These are phyloP conservation scores for Hormaphis cornu DNA, from an alignment of 1,140 invertebrate genomes.

Conservation along the genomic window DNA sequence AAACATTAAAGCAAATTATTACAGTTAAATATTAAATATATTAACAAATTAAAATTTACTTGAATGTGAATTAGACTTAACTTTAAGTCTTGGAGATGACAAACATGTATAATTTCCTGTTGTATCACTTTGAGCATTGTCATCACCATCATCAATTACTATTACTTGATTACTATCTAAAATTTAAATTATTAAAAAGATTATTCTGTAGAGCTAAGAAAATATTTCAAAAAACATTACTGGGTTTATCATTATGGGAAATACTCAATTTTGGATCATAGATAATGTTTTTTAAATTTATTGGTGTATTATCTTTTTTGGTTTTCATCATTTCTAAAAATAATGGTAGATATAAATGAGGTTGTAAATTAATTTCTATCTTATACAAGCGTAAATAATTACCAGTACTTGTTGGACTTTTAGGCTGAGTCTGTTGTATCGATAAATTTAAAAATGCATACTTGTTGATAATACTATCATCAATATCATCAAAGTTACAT, in stretches of 20 bases:
- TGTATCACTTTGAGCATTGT: conserved; percentile 37
- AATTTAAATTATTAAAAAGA: not conserved
- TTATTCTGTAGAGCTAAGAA: too few relatives aligned
- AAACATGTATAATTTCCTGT: not conserved
- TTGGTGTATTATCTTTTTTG: too few relatives aligned
- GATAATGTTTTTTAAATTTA: too few relatives aligned
- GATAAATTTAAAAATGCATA: not conserved
- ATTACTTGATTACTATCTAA: not conserved
- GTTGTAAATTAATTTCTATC: too few relatives aligned
- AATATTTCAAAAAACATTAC: too few relatives aligned
- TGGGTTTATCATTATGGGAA: too few relatives aligned
- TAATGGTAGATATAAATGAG: too few relatives aligned
- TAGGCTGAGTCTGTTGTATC: not conserved
- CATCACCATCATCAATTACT: not conserved
- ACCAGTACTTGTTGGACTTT: not conserved
- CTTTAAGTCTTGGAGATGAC: conserved; percentile 68
- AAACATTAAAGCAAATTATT: not conserved
- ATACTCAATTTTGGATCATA: too few relatives aligned
- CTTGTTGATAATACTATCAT: not conserved
- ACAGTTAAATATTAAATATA: not conserved
- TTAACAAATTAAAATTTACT: conserved; percentile 45
- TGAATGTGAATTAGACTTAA: conserved; percentile 84
- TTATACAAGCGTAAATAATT: too few relatives aligned
- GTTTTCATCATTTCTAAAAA: too few relatives aligned
- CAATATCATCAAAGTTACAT: not conserved